Evolutionary conservation across 2,113 vertebrate species (phyloP).

Genomic region (Turnix velox): DNA sequence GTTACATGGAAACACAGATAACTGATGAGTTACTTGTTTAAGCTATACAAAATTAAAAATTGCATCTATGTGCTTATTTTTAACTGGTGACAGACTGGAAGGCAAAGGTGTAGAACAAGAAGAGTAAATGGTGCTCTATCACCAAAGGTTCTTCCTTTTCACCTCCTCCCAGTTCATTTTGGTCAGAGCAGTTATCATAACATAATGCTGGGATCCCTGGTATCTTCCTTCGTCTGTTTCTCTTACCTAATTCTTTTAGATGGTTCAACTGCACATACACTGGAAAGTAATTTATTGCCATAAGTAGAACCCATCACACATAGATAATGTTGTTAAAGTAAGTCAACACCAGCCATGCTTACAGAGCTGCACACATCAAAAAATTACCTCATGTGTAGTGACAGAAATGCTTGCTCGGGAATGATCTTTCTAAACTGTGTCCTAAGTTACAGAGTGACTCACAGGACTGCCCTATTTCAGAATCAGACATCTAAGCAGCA

Average conservation of each 20-base stretch:
- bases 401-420: constrained; percentile 20
- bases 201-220: neutral
- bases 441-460: constrained; percentile 13
- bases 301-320: neutral
- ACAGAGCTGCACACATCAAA: neutral
- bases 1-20: neutral
- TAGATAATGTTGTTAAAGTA: neutral
- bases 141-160: neutral
- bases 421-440: neutral
- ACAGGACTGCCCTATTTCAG: neutral
- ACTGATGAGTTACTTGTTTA: neutral
- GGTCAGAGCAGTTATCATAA: neutral
- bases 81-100: neutral
- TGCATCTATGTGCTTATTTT: neutral
- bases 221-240: neutral
- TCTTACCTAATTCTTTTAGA: neutral
- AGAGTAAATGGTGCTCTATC: neutral
- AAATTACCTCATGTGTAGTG: neutral
- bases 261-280: neutral
- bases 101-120: neutral
- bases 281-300: neutral
- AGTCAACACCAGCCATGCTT: neutral
- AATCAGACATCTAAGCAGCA: neutral
- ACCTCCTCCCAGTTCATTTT: neutral
- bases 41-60: neutral